Base-by-base conservation (phyloP, 2,113 vertebrate species). In the Oryzias melastigma region DNA sequence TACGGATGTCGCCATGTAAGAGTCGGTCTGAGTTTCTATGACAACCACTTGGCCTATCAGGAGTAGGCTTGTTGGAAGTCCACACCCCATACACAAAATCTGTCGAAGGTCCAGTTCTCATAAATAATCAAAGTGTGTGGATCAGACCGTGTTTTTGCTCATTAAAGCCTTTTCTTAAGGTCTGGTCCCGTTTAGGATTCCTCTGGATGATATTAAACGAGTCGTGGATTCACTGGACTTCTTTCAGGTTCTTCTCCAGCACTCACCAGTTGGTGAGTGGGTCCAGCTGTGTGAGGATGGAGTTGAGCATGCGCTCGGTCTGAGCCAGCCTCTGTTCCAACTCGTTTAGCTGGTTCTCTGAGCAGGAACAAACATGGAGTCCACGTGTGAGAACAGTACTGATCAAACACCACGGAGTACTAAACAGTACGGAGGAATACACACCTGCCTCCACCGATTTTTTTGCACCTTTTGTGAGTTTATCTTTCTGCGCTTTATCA, bases 301-400 rank as follows among this genome's bases (percentile, higher is more conserved):
- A 95, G 81, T 94, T 95, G 24, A 96, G 86, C 95, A 96, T 96
- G 87, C 91, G 91, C 77, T 96, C 95, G 0, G 95, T 96, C 50
- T 95, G 94, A 1, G 91, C 91, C 17, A 96, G 85, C 63, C 95
- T 89, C 68, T 92, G 92, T 75, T 96, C 95, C 75, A 96, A 72
- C 79, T 95, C 93, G 52, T 94, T 91, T 78, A 96, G 85, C 75
- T 96, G 94, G 80, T 88, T 93, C 71, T 96, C 95, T 95, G 84
- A 8, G 35, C 4, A 19, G 42, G 68, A 42, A 53, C 18, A 58
- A 44, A 65, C 22, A 62, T 3, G 15, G 18, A 2, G 13, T 35
- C 15, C 0, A 5, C 58, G 0, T 24, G 24, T 40, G 52, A 43
- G 17, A 22, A 14, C 44, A 5, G 12, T 1, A 8, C 24, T 43